phyloP scores from a whole-genome alignment of 2,888 invertebrate genomes.

The Lamellibrachia satsuma region DNA sequence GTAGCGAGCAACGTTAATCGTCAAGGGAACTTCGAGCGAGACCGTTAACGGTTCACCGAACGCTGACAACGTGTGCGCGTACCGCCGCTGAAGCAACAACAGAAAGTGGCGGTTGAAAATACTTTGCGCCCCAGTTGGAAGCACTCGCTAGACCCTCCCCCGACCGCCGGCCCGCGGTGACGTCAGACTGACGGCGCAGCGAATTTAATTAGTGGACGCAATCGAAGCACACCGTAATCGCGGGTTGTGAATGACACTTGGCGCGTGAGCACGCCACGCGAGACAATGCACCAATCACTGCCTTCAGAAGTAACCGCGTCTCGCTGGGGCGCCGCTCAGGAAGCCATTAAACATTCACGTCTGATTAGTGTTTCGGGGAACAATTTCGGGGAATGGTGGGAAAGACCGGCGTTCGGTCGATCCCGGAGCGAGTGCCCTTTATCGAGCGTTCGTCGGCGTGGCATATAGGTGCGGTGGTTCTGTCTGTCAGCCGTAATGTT shows the following conservation, averaged over 20 bases:
- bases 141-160: constrained; percentile 12
- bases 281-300: neutral
- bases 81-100: neutral
- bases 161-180: neutral
- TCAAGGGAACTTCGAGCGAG: neutral
- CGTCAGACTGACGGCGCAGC: neutral
- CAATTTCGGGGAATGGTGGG: neutral
- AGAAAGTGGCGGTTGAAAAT: constrained; percentile 17
- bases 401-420: neutral
- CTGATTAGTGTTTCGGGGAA: constrained; percentile 17
- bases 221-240: constrained; percentile 2
- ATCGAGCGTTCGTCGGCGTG: too few relatives aligned
- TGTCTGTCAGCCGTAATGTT: too few relatives aligned
- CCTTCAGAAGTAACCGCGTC: neutral
- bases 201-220: constrained; percentile 17
- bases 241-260: neutral
- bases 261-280: neutral
- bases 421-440: neutral
- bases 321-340: neutral
- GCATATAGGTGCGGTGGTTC: too few relatives aligned
- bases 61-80: neutral
- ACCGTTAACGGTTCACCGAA: neutral
- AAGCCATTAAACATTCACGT: constrained; percentile 17
- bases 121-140: constrained; percentile 8
- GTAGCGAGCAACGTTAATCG: neutral